A percentile compares a stretch with the other conserved stretches of the same genome.
Evolutionary conservation across 2,888 invertebrate genomes (phyloP).

Genomic region (Synergus japonicus): DNA sequence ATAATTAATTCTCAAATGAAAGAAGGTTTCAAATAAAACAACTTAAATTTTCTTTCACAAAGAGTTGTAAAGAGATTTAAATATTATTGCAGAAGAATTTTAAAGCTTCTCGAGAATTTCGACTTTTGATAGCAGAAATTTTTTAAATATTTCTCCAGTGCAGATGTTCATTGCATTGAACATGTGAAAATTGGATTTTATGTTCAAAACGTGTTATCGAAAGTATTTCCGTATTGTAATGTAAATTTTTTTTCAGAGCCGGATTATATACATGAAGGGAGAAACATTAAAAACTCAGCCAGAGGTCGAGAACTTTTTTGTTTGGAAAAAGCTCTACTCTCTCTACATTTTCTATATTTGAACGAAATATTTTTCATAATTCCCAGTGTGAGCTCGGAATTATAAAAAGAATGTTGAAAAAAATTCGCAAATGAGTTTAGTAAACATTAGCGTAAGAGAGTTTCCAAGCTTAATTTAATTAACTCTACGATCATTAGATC

Average conservation of each 20-base stretch:
- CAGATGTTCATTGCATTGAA: no score
- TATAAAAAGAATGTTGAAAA: neutral
- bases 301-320: neutral
- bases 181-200: no score
- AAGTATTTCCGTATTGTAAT: neutral
- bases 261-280: neutral
- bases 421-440: neutral
- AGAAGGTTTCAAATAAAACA: slow-evolving; percentile 52
- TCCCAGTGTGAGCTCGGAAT: neutral
- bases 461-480: neutral
- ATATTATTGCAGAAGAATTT: neutral
- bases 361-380: neutral
- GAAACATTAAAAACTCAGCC: neutral
- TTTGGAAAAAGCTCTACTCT: neutral
- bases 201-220: no score
- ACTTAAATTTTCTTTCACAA: neutral
- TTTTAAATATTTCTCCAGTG: no score
- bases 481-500: neutral
- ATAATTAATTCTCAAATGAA: slow-evolving; percentile 60
- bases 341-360: neutral
- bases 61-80: neutral
- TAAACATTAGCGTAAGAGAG: neutral
- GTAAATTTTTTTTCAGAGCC: neutral
- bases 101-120: neutral
- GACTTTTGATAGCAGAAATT: no score